Evolutionary conservation across 1,140 invertebrate species (phyloP), one percentile per base, ranked within the genome.

Genomic region (Lethrus apterus): DNA sequence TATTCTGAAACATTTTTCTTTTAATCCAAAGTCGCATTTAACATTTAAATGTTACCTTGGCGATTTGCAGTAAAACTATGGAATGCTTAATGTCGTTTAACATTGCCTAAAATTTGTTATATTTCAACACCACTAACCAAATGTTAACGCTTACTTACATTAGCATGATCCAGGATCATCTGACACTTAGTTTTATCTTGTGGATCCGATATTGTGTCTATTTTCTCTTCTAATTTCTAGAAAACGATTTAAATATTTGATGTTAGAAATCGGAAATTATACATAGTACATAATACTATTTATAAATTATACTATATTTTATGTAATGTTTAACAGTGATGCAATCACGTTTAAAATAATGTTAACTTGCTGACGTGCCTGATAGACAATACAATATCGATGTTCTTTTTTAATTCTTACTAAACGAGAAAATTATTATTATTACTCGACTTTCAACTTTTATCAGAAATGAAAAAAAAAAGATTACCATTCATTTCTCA

Each of bases 41-140:
- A 45, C 38, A 13, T n/a, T 23, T 2, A 4, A 33, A 43, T 17
- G 47, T 49, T 78, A 92, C 89, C 81, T 98, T 98, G 50, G 92
- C 89, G 69, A 97, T 96, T 80, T 98, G 93, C 57, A 98, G 75
- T 56, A 93, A 80, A 45, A 97, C 91, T 73, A 98, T 97, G 52
- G 92, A 89, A 75, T 97, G 93, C 72, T 98, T 98, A 52, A 98
- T 88, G 55, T 89, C 84, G 71, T 93, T 89, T 65, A 93, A 75
- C 80, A 93, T 88, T 51, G 77, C 79, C 83, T 89, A 72, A 34
- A 71, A 58, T 70, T 26, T 26, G 24, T 26, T 7, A 20, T 38
- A 38, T 13, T 5, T 9, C 19, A 18, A 38, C n/a, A 20, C 18
- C 15, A n/a, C 9, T 18, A 38, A 33, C 21, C 38, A 20, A 23